Conservation (phyloP, 2,797 vertebrate genomes). For the Melanotaenia pygmaea region DNA sequence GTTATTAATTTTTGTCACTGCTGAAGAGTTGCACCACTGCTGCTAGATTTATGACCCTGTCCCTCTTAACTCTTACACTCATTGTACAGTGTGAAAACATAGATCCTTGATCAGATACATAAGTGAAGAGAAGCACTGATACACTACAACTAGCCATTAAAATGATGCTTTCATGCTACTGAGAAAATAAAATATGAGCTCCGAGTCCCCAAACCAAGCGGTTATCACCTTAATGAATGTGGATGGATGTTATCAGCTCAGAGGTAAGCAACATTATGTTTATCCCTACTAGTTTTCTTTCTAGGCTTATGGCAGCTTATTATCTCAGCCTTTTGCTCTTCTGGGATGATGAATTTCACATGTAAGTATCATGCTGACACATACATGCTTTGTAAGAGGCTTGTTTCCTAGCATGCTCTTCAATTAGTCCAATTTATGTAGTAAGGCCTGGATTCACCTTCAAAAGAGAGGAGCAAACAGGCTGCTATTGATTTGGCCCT, state of each 20-base stretch:
- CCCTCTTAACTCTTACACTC: constrained; percentile 37
- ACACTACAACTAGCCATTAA: constrained; percentile 10
- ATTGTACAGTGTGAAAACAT: constrained; percentile 33
- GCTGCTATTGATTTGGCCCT: constrained; percentile 79
- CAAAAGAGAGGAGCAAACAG: constrained; percentile 73
- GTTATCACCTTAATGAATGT: constrained; percentile 42
- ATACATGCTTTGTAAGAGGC: constrained; percentile 64
- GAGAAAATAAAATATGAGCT: constrained; percentile 22
- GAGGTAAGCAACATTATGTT: constrained; percentile 49
- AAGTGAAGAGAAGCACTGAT: constrained; percentile 33
- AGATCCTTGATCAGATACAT: constrained; percentile 37
- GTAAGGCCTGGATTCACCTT: constrained; percentile 75
- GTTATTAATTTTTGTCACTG: constrained; percentile 75
- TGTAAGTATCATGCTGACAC: constrained; percentile 63
- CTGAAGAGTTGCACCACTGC: constrained; percentile 65
- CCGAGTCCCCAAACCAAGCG: constrained; percentile 23
- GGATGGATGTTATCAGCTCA: constrained; percentile 47
- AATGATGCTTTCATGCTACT: constrained; percentile 6
- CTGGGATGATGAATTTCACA: constrained; percentile 64
- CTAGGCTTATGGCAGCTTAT: constrained; percentile 54
- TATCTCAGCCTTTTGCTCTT: constrained; percentile 50
- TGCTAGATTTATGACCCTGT: constrained; percentile 42
- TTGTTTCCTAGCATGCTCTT: constrained; percentile 76
- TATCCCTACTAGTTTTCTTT: constrained; percentile 44
- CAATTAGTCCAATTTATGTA: constrained; percentile 83